These are phyloP conservation scores for Trachops cirrhosus DNA, from an alignment of 2,797 vertebrate species.

Conservation along the genomic window DNA sequence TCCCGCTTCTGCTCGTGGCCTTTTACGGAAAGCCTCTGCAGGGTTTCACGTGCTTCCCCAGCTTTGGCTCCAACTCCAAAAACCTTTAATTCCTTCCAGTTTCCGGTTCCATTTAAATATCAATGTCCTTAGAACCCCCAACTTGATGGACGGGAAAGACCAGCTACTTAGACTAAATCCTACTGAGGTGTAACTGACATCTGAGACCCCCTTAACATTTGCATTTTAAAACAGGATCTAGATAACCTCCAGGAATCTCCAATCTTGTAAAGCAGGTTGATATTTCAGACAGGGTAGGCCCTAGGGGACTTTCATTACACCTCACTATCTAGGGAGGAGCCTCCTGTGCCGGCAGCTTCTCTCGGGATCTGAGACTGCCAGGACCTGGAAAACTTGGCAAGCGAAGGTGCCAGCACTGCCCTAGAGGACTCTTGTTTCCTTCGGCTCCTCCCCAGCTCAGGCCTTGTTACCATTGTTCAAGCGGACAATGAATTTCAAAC, in stretches of 20 bases:
- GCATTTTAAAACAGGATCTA: background rate
- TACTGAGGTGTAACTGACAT: background rate
- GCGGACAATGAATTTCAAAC: slow-evolving; percentile 50
- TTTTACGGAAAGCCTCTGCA: background rate
- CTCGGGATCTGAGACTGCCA: background rate
- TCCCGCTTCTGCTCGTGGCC: background rate
- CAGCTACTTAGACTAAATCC: background rate
- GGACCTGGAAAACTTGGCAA: background rate
- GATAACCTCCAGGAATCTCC: background rate
- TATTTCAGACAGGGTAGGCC: background rate
- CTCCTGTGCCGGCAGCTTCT: background rate
- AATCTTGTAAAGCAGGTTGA: background rate
- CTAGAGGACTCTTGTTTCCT: background rate
- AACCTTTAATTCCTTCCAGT: background rate
- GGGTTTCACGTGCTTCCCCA: background rate
- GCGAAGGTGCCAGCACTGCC: background rate
- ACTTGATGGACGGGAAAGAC: background rate
- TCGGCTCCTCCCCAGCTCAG: background rate
- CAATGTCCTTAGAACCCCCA: background rate
- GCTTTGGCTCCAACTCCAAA: background rate
- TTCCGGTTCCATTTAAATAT: background rate
- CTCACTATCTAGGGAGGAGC: background rate
- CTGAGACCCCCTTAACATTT: background rate
- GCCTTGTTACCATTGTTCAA: slow-evolving; percentile 34
- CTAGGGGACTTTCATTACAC: background rate